These are phyloP conservation scores for Zeugodacus cucurbitae DNA, from an alignment of 1,140 invertebrate species.

Conservation along the genomic window DNA sequence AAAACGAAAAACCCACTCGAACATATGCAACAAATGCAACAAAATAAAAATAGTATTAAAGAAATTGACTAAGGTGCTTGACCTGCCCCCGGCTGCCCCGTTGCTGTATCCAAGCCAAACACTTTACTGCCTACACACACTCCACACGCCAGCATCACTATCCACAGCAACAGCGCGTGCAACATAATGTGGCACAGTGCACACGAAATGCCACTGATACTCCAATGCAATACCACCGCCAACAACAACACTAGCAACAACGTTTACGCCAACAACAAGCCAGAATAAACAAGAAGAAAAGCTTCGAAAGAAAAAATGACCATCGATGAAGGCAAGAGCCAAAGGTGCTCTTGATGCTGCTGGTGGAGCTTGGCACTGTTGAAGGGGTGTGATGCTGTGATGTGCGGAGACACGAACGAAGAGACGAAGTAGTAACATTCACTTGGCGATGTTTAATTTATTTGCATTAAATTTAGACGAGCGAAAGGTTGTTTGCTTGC, in stretches of 20 bases:
- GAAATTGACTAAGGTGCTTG: slow-evolving; percentile 32
- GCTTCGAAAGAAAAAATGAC: slow-evolving; percentile 3
- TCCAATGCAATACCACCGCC: background rate
- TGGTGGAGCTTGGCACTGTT: background rate
- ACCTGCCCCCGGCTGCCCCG: background rate
- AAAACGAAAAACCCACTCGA: background rate
- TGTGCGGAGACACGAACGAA: background rate
- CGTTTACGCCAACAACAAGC: background rate
- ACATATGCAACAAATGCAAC: background rate
- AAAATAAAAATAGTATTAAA: background rate
- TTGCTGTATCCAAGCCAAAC: background rate
- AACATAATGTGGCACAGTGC: slow-evolving; percentile 5
- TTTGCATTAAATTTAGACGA: slow-evolving; percentile 39
- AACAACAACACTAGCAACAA: background rate
- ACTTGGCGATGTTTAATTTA: slow-evolving; percentile 36
- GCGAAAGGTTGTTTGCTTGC: slow-evolving; percentile 25
- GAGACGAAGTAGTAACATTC: slow-evolving; percentile 25
- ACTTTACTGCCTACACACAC: slow-evolving; percentile 5
- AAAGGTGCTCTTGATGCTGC: background rate
- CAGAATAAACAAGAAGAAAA: background rate
- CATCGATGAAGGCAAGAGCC: slow-evolving; percentile 17
- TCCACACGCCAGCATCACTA: background rate
- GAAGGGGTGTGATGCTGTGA: background rate
- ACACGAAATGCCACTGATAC: slow-evolving; percentile 4
- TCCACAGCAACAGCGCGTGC: background rate